These are phyloP conservation scores for Sitta carolinensis DNA, from an alignment of 2,797 vertebrate species.

Conservation along the genomic window DNA sequence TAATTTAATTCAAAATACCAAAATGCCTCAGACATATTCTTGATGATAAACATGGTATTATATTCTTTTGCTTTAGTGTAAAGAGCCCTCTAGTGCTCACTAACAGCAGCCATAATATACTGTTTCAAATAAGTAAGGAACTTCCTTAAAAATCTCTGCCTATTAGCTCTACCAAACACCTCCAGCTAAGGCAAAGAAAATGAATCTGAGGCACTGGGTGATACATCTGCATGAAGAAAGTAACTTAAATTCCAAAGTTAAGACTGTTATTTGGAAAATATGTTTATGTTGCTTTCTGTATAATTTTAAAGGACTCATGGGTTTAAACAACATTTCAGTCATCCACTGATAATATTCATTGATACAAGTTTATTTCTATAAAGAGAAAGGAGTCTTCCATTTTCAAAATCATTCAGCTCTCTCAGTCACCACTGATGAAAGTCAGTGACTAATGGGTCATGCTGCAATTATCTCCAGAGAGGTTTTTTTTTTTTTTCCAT, in stretches of 20 bases:
- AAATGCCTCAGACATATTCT: neutral
- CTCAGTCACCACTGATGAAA: neutral
- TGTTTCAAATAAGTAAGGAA: neutral
- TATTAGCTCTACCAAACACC: neutral
- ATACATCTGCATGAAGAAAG: neutral
- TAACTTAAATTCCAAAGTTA: neutral
- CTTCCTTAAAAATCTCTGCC: neutral
- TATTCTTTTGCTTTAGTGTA: constrained; percentile 30
- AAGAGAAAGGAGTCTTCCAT: neutral
- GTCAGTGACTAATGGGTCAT: neutral
- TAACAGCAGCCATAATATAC: neutral
- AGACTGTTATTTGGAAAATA: neutral
- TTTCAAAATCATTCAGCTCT: neutral
- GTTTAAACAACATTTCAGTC: neutral
- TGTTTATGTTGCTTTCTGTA: neutral
- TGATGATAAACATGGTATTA: neutral
- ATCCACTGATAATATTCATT: neutral
- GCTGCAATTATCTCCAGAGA: neutral
- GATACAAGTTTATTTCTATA: neutral
- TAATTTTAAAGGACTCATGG: neutral
- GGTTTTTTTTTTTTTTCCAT: neutral
- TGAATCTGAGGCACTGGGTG: neutral
- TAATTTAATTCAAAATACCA: neutral
- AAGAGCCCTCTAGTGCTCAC: constrained; percentile 72
- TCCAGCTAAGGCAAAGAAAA: neutral